phyloP scores from a whole-genome alignment of 2,113 vertebrate species.

The Enhydra lutris region DNA sequence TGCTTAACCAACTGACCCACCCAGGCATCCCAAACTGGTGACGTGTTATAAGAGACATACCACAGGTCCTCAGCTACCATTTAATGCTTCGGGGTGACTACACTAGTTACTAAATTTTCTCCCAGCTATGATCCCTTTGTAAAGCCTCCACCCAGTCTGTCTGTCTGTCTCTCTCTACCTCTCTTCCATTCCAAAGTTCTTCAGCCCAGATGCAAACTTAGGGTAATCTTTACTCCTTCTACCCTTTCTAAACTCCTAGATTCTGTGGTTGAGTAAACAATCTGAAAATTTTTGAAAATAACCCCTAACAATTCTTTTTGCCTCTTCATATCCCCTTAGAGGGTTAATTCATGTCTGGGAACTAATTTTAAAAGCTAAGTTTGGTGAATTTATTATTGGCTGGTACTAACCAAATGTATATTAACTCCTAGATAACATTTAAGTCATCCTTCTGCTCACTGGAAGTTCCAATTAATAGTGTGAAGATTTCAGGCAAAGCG shows the following conservation, averaged over 20 bases:
- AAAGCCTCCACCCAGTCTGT: background rate
- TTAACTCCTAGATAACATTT: background rate
- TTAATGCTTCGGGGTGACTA: background rate
- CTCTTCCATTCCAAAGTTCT: background rate
- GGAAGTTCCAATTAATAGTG: background rate
- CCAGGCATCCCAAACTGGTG: background rate
- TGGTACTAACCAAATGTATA: background rate
- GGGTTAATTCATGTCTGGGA: background rate
- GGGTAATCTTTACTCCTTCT: background rate
- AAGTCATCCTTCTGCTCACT: background rate
- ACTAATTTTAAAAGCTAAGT: constrained; percentile 7
- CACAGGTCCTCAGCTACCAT: background rate
- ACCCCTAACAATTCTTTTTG: background rate
- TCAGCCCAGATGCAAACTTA: background rate
- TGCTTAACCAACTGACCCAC: background rate
- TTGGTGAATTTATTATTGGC: background rate
- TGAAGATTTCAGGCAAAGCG: background rate
- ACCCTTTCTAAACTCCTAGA: background rate
- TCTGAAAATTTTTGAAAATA: background rate
- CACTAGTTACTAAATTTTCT: background rate
- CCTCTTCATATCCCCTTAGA: background rate
- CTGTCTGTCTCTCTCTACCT: background rate
- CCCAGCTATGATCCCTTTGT: accelerated
- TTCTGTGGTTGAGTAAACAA: background rate
- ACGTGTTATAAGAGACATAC: background rate